These are phyloP conservation scores for Erpornis zantholeuca DNA, from an alignment of 2,113 vertebrate genomes.

Conservation along the genomic window DNA sequence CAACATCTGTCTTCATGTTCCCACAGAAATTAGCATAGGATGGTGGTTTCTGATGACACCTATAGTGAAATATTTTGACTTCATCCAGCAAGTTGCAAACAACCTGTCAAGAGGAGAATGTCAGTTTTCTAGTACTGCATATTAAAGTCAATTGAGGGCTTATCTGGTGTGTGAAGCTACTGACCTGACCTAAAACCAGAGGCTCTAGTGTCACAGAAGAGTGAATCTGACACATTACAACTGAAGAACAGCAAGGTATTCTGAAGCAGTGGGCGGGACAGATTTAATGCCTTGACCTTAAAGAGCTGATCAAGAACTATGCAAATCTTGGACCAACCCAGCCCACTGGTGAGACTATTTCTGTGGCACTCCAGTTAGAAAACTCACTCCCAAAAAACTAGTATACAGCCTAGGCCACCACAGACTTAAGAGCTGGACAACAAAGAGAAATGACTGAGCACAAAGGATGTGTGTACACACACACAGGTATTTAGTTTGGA, in stretches of 20 bases:
- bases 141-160: constrained; percentile 71
- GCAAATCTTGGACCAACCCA: background rate
- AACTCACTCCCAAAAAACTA: background rate
- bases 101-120: constrained; percentile 81
- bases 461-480: background rate
- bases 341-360: background rate
- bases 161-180: constrained; percentile 32
- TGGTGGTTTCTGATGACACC: constrained; percentile 82
- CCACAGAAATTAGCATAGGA: constrained; percentile 83
- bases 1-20: constrained; percentile 84
- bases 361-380: background rate
- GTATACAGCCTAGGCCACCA: background rate
- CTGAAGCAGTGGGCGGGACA: background rate
- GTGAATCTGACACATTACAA: background rate
- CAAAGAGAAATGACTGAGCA: background rate
- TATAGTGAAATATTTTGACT: constrained; percentile 85
- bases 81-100: constrained; percentile 80
- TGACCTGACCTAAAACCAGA: constrained; percentile 37
- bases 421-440: background rate
- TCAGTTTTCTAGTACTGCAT: constrained; percentile 74
- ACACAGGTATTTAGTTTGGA: background rate
- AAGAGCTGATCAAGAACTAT: background rate
- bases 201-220: background rate
- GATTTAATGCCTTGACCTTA: background rate
- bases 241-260: background rate